Base-by-base conservation (phyloP, 2,888 invertebrate species). In the Rhamphomyia laevipes region DNA sequence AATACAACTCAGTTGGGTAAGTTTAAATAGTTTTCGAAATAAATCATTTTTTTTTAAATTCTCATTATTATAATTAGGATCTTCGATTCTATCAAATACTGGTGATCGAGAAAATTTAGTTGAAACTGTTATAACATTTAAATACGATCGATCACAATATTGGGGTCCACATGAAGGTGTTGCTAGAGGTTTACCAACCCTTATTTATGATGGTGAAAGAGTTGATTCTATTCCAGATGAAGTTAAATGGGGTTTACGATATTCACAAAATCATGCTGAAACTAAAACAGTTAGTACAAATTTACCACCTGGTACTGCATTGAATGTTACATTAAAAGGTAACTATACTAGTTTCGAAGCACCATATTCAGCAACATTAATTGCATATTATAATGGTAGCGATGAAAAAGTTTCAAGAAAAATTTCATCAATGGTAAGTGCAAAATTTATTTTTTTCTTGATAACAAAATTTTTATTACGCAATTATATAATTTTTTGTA, bases 321-420 rank as follows among this genome's bases (percentile, higher is more conserved):
- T 87, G 46, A 89, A 90, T 65, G 86, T 89, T 1, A 86, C 86
- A 1, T 74, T 90, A 16, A 74, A 74, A 46, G 89, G 84, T 3
- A 83, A 84, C 61, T 77, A 80, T 58, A 82, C 84, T 1, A 81
- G 82, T 52, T 74, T 80, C 47, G 87, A 89, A 57, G 77, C 82
- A 1, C 84, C 84, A 30, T 91, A 87, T 62, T 76, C 74, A 23
- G 87, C 82, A 6, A 81, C 77, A 51, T 70, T 91, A 40, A 77
- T 81, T 45, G 82, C 87, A 11, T 70, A 65, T 53, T 71, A 67
- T 56, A 59, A 63, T 15, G 70, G 65, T 52, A 65, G 61, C 45
- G 61, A 66, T 17, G 66, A 65, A 33, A 65, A 63, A 41, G 62
- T 67, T 1, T 65, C 66, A 2, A 61, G 67, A 13, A 63, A 65